Evolutionary conservation across 1,140 invertebrate species (phyloP), one percentile per base, ranked within the genome.

Genomic region (Tribolium castaneum): DNA sequence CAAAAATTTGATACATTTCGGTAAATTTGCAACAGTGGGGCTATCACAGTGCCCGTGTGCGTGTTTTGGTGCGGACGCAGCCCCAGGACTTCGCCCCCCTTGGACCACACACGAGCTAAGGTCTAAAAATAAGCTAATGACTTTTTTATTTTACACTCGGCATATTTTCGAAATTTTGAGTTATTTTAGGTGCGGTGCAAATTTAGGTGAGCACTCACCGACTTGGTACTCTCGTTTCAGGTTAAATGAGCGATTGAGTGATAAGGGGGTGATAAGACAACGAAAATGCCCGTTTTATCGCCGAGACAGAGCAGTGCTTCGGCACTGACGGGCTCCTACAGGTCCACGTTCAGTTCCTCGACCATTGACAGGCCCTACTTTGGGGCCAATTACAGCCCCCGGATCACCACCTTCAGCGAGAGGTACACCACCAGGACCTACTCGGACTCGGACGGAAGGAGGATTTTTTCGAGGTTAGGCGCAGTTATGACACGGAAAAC

Each of bases 241-340:
- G 30, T 54, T 62, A 62, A 45, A 70, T 70, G 45, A 5, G 3
- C 66, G 70, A 14, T n/a, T n/a, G n/a, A n/a, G n/a, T n/a, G 70
- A 50, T 72, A 50, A 45, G 70, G 49, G 16, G 10, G 70, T 50
- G 70, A 50, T 50, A 72, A 72, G 50, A 72, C 16, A 10, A 25
- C 22, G 39, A 90, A 83, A 81, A 91, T 91, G 90, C 90, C 90
- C 72, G 90, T 90, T 10, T 86, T 90, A n/a, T 90, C 90, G 19
- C 89, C 89, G 9, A 88, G 89, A 34, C 82, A 89, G 49, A 86
- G 85, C 35, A 84, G 83, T 12, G 86, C 86, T 71, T 85, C 82
- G 9, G 78, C 82, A 16, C 39, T 85, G 30, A 85, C 88, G 2
- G 88, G 89, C 0, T 89, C 89, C 0, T 90, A 89, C 78, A 82